Percentiles rank a stretch among this genome's conserved stretches.
Evolutionary conservation across 1,140 invertebrate genomes (phyloP).

Genomic region (Brachionus rotundiformis): DNA sequence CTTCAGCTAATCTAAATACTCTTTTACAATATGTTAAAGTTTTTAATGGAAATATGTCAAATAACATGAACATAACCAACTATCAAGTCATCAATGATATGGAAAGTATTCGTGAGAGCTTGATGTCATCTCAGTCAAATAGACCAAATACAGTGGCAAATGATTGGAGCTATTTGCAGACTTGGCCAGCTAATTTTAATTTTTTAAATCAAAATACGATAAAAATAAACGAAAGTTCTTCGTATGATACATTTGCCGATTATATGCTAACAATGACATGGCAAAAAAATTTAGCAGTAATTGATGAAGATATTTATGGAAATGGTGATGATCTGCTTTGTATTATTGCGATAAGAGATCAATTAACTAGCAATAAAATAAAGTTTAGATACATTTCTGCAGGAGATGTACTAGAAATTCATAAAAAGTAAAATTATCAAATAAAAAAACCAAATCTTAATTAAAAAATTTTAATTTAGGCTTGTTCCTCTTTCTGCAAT

Average conservation of each 20-base stretch:
- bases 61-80: neutral
- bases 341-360: slow-evolving; percentile 37
- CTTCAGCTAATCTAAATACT: neutral
- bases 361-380: slow-evolving; percentile 43
- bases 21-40: slow-evolving; percentile 16
- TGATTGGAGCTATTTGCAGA: slow-evolving; percentile 43
- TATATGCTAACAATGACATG: slow-evolving; percentile 12
- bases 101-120: slow-evolving; percentile 25
- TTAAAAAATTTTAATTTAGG: neutral
- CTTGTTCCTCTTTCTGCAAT: slow-evolving; percentile 23
- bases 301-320: neutral
- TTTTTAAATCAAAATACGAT: neutral
- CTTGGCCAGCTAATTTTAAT: neutral
- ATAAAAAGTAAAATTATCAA: slow-evolving; percentile 35
- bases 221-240: slow-evolving; percentile 3
- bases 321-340: slow-evolving; percentile 27
- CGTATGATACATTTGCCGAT: slow-evolving; percentile 30
- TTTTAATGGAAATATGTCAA: slow-evolving; percentile 22
- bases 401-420: slow-evolving; percentile 25
- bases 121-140: slow-evolving; percentile 27
- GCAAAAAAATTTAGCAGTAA: slow-evolving; percentile 21
- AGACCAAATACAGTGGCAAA: neutral
- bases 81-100: neutral
- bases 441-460: neutral
- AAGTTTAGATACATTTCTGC: slow-evolving; percentile 36